Base-by-base conservation (phyloP, 2,113 vertebrate species). In the Emydura subglobosa region DNA sequence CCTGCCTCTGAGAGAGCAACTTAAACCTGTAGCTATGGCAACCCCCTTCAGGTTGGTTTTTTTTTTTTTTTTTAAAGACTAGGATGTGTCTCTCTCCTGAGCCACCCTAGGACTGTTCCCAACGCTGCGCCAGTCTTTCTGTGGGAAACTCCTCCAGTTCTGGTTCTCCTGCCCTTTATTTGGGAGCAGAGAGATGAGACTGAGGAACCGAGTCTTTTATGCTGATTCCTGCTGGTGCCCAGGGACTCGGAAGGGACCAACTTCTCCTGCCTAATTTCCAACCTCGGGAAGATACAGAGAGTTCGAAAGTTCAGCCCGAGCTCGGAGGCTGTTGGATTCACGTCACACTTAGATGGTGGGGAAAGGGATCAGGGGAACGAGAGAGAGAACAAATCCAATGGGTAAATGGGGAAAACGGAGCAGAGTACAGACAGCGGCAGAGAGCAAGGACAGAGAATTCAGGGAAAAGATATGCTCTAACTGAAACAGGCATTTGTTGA, bases 11-110 rank as follows among this genome's bases (percentile, higher is more conserved):
- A 76, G 74, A 53, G 14, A 39, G 68, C 44, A 1, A 49, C 72
- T 86, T 81, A 51, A 96, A 86, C 49, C 89, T 50, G 97, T 97
- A 97, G 95, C 97, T 97, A 96, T 97, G 97, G 98, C 95, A 98
- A 98, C 98, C 68, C 85, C 91, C 79, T 74, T 82, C 50, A 87
- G 61, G 88, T 92, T 88, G 61, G 10, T 29, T 59, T 80, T 55
- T 17, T 68, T 82, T 84, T 49, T 19, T 13, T n/a, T 61, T 68
- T 91, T 34, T 14, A 1, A 76, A 85, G 31, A 13, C 68, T 54
- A 3, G 3, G 57, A 14, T 1, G 3, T 92, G 1, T 59, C 10
- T 54, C 76, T 76, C 34, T 47, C 53, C 74, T 25, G 65, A 44
- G 61, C 57, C 78, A 76, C 39, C 39, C 0, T 0, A 17, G 22